Evolutionary conservation across 2,888 invertebrate genomes (phyloP).

Genomic region (Brachyptera putata): DNA sequence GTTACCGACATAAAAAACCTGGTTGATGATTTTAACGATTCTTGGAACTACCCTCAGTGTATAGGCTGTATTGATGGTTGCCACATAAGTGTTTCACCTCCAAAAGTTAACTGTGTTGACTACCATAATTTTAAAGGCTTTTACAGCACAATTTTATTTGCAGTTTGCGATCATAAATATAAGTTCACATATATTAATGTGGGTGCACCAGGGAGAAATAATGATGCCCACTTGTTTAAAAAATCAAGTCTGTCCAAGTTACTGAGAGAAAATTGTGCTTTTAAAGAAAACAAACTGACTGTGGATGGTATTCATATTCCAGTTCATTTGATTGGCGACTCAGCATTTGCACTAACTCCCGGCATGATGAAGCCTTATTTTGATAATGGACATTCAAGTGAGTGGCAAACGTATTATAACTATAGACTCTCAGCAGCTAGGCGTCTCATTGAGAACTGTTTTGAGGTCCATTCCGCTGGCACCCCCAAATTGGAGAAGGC

Average conservation of each 20-base stretch:
- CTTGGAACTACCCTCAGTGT: conserved; percentile 23
- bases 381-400: neutral
- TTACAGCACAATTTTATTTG: neutral
- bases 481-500: too few relatives aligned
- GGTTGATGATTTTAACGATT: conserved; percentile 15
- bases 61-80: conserved; percentile 21
- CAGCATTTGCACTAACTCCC: neutral
- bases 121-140: neutral
- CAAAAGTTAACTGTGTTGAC: neutral
- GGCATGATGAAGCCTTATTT: neutral
- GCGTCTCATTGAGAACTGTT: neutral
- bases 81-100: conserved; percentile 17
- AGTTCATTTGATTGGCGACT: too few relatives aligned
- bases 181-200: neutral
- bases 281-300: neutral
- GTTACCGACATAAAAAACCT: neutral
- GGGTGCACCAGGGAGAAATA: neutral
- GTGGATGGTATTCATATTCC: neutral
- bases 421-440: neutral
- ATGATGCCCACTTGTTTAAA: neutral
- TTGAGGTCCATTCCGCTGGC: too few relatives aligned
- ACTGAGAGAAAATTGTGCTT: neutral
- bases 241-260: neutral
- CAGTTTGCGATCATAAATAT: neutral
- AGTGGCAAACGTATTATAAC: neutral